Evolutionary conservation across 2,113 vertebrate genomes (phyloP), one percentile per base, ranked within the genome.

Genomic region (Antennarius striatus): DNA sequence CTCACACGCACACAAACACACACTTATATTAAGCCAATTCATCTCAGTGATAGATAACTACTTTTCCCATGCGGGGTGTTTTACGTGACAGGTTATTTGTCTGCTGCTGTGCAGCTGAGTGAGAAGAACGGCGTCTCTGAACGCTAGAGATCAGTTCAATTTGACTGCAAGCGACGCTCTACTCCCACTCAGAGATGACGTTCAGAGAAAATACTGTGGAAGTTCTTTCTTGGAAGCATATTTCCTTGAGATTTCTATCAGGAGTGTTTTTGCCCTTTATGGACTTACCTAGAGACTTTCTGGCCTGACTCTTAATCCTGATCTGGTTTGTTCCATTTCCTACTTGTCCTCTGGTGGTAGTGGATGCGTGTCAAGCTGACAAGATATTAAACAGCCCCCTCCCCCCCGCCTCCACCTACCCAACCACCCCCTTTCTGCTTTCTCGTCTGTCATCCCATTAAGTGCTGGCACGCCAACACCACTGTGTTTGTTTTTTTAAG

Each of bases 401-500:
- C n/a, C n/a, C n/a, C n/a, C n/a, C n/a, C n/a, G n/a, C 51, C 59
- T 30, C 51, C 48, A 56, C 63, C 71, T 28, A 55, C 43, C 62
- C 45, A 22, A 58, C 55, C 56, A 17, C 39, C 15, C 15, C 42
- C 30, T 60, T 77, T 47, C 71, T 68, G 28, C 56, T 63, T 50
- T 62, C 63, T 75, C 80, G 64, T 79, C 74, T 45, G 32, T 82
- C 84, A 84, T 77, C 69, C 60, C 62, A 63, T 69, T 74, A 77
- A 53, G 22, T 10, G 7, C 74, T 81, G 79, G 72, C 71, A 71
- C 54, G 16, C 61, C 67, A 65, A 71, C 70, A 48, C 50, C 15
- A 4, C 60, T 62, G 39, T 3, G 43, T 80, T 84, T 90, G 78
- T 82, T 89, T 86, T 83, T 67, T 56, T 61, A 72, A 57, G 66